phyloP scores from a whole-genome alignment of 2,113 vertebrate species.

The Passer domesticus region DNA sequence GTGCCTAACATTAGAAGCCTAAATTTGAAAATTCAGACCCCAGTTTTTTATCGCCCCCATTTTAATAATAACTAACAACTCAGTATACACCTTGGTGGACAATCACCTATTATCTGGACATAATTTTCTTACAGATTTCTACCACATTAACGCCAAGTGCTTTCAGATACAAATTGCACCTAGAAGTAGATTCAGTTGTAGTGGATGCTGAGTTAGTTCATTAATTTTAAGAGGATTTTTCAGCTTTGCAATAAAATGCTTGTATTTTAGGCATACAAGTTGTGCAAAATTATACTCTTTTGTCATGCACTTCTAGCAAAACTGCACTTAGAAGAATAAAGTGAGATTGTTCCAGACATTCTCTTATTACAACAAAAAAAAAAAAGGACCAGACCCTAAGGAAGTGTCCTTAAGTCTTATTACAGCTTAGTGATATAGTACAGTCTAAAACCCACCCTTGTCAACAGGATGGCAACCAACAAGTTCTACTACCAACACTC shows the following conservation, averaged over 20 bases:
- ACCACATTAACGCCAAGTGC: neutral
- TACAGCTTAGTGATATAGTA: slow-evolving; percentile 34
- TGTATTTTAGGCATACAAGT: slow-evolving; percentile 57
- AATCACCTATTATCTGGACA: neutral
- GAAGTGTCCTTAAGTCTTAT: slow-evolving; percentile 18
- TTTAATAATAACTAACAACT: neutral
- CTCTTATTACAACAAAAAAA: slow-evolving; percentile 55
- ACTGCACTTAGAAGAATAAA: slow-evolving; percentile 63
- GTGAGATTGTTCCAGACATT: slow-evolving; percentile 63
- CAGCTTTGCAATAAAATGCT: slow-evolving; percentile 39
- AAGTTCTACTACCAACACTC: neutral
- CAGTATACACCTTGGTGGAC: neutral
- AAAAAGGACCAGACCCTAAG: slow-evolving; percentile 25
- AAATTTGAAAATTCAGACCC: slow-evolving; percentile 31
- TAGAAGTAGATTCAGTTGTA: neutral
- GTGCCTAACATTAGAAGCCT: slow-evolving; percentile 10
- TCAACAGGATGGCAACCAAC: slow-evolving; percentile 43
- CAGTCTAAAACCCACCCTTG: slow-evolving; percentile 37
- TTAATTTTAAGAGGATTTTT: slow-evolving; percentile 19
- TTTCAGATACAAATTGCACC: neutral
- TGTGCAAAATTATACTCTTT: slow-evolving; percentile 59
- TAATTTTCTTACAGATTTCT: neutral
- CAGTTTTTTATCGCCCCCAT: slow-evolving; percentile 5
- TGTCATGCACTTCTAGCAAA: slow-evolving; percentile 53
- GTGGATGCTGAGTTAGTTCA: slow-evolving; percentile 23